Evolutionary conservation across 2,113 vertebrate species (phyloP).

Genomic region (Eretmodus cyanostictus): DNA sequence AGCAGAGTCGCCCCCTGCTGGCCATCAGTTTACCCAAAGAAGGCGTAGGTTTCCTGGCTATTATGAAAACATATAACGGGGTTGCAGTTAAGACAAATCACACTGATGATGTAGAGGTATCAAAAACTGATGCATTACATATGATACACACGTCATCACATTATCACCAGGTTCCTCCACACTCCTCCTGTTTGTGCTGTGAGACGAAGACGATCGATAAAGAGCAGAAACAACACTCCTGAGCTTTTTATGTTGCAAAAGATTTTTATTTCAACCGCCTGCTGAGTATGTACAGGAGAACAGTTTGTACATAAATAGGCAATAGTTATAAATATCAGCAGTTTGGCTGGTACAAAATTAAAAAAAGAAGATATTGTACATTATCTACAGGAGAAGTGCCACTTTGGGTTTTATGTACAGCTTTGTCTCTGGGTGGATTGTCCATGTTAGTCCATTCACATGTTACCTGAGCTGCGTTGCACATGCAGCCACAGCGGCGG

Average conservation of each 20-base stretch:
- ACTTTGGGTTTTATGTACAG: constrained; percentile 14
- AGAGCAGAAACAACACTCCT: neutral
- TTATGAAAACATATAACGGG: neutral
- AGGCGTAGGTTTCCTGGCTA: neutral
- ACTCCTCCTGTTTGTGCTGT: neutral
- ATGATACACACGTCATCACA: fast-evolving
- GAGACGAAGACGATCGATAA: neutral
- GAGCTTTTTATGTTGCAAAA: constrained; percentile 56
- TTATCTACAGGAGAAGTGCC: constrained; percentile 65
- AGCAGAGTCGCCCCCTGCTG: neutral
- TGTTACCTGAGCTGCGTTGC: neutral
- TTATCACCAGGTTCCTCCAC: fast-evolving
- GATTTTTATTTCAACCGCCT: constrained; percentile 63
- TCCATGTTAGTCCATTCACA: constrained; percentile 30
- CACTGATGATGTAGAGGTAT: neutral
- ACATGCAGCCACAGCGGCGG: constrained; percentile 10
- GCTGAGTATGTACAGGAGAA: constrained; percentile 58
- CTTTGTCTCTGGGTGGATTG: constrained; percentile 46
- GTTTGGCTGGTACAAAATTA: constrained; percentile 70
- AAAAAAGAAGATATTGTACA: constrained; percentile 68
- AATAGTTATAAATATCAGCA: constrained; percentile 69
- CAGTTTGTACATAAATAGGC: constrained; percentile 64
- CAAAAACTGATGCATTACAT: neutral
- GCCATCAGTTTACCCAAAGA: neutral
- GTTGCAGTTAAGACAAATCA: neutral